Evolutionary conservation across 2,888 invertebrate species (phyloP).

Genomic region (Parnassius glacialis): DNA sequence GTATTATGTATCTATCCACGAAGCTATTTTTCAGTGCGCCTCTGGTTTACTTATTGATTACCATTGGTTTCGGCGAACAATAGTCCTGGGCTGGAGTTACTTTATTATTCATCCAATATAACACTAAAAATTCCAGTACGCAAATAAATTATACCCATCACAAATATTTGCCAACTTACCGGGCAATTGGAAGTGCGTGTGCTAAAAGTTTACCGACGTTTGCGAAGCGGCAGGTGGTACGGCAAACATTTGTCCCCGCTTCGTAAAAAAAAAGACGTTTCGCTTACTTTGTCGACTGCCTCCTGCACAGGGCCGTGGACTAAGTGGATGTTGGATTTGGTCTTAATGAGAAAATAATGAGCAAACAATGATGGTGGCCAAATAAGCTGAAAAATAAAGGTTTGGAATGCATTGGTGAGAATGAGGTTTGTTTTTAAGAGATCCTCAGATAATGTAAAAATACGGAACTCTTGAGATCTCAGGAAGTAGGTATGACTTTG

Average conservation of each 20-base stretch:
- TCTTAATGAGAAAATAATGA: slow-evolving; percentile 28
- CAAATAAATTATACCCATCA: slow-evolving; percentile 1
- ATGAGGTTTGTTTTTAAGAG: background rate
- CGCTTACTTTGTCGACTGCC: slow-evolving; percentile 13
- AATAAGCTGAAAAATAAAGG: slow-evolving; percentile 13
- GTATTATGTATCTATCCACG: no score
- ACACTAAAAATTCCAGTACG: slow-evolving; percentile 4
- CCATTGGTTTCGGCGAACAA: no score
- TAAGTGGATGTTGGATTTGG: slow-evolving; percentile 27
- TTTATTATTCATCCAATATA: background rate
- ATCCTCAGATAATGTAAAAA: background rate
- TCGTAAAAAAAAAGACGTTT: slow-evolving; percentile 15
- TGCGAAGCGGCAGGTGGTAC: slow-evolving; percentile 35
- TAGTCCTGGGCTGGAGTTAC: no score
- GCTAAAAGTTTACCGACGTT: slow-evolving; percentile 33
- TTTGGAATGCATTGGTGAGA: background rate
- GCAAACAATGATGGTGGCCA: slow-evolving; percentile 17
- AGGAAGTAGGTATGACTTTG: no score
- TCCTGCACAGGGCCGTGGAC: slow-evolving; percentile 7
- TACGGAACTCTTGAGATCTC: no score
- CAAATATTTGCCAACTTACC: slow-evolving; percentile 38
- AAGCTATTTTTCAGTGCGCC: no score
- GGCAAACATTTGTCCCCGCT: slow-evolving; percentile 32
- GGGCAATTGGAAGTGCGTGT: slow-evolving; percentile 32
- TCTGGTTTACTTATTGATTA: no score